Conservation (phyloP, 1,140 invertebrate genomes). For the Forficula auricularia region DNA sequence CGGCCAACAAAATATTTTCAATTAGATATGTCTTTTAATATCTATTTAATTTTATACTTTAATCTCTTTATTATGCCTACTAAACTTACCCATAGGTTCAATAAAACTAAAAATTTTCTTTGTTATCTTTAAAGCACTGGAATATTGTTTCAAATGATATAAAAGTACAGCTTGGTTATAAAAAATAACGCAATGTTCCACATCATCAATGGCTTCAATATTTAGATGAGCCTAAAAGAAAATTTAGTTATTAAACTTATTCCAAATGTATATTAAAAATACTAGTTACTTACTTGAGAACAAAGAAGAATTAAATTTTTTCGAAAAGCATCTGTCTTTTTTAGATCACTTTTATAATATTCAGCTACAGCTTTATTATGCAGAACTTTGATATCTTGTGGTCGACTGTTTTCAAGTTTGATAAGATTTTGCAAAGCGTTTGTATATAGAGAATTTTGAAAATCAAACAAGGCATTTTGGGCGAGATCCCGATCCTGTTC, state of each 20-base stretch:
- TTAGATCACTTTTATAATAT: constrained; percentile 49
- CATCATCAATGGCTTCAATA: constrained; percentile 41
- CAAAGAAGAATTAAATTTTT: constrained; percentile 44
- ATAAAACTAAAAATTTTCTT: constrained; percentile 54
- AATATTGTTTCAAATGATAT: constrained; percentile 63
- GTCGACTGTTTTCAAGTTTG: constrained; percentile 36
- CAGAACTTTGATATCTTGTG: constrained; percentile 46
- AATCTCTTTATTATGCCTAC: constrained; percentile 18
- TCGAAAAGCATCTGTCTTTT: constrained; percentile 49
- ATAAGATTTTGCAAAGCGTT: constrained; percentile 37
- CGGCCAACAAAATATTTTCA: no score
- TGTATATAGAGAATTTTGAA: constrained; percentile 34
- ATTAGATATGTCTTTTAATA: no score
- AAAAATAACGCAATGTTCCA: constrained; percentile 45
- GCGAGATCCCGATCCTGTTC: constrained; percentile 39
- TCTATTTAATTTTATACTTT: constrained; percentile 19
- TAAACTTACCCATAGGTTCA: constrained; percentile 48
- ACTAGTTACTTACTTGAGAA: constrained; percentile 29
- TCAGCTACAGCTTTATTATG: constrained; percentile 57
- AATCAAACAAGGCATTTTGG: constrained; percentile 34
- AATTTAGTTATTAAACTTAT: constrained; percentile 1
- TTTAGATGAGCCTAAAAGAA: constrained; percentile 27
- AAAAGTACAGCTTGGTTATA: constrained; percentile 72
- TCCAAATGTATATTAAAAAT: constrained; percentile 2
- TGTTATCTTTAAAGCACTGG: constrained; percentile 49